A percentile compares a stretch with the other conserved stretches of the same genome.
These are phyloP conservation scores for Morus bassanus DNA, from an alignment of 2,797 vertebrate species.

Conservation along the genomic window DNA sequence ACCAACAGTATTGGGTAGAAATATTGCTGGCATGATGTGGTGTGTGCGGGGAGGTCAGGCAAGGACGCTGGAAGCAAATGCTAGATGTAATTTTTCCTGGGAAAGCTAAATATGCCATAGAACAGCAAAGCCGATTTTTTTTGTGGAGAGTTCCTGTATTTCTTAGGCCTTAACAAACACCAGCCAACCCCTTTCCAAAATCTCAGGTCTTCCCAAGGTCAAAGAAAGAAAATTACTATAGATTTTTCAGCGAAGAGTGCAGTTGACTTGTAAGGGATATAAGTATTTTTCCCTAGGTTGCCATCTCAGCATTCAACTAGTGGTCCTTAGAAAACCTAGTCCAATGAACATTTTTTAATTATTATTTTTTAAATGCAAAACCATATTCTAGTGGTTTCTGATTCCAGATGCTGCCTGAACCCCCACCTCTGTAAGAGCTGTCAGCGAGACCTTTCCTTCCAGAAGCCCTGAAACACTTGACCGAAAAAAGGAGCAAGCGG, in stretches of 20 bases:
- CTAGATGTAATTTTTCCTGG: background rate
- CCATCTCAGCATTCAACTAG: background rate
- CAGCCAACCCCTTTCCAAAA: background rate
- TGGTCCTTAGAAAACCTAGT: background rate
- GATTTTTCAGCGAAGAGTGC: background rate
- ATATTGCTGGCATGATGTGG: accelerated
- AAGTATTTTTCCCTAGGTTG: background rate
- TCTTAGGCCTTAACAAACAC: background rate
- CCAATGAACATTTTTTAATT: too few relatives aligned
- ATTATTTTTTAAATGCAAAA: background rate
- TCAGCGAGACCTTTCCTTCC: background rate
- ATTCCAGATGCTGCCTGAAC: background rate
- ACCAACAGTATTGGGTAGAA: background rate
- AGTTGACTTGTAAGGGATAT: background rate
- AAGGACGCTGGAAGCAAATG: accelerated
- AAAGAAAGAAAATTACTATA: background rate
- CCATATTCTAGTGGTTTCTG: background rate
- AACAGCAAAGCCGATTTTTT: background rate
- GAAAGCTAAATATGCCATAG: background rate
- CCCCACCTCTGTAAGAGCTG: accelerated
- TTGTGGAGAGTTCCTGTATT: background rate
- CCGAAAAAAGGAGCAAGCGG: background rate
- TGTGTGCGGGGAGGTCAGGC: accelerated
- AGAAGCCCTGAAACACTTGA: background rate
- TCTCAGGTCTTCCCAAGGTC: background rate